Conservation (phyloP, 2,797 vertebrate species). For the Percopsis omiscomaycus region DNA sequence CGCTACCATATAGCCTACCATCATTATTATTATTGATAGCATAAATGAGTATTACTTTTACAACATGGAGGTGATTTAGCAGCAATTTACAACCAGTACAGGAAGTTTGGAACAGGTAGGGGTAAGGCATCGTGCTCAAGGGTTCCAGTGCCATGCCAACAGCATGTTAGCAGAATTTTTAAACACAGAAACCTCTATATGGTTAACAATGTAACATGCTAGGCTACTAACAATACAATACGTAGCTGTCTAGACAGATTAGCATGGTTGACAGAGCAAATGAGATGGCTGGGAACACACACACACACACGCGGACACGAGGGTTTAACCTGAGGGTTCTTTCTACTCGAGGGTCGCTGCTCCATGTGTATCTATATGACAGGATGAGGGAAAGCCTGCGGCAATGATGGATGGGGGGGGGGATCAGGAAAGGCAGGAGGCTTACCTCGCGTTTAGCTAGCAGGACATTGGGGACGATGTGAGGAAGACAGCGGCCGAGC, state of each 20-base stretch:
- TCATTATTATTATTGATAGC: too few relatives aligned
- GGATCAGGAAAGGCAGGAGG: constrained; percentile 1
- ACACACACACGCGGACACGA: constrained; percentile 7
- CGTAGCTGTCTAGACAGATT: too few relatives aligned
- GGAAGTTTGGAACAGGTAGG: too few relatives aligned
- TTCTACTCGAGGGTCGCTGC: constrained; percentile 37
- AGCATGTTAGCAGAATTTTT: too few relatives aligned
- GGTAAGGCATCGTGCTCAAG: too few relatives aligned
- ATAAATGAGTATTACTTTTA: too few relatives aligned
- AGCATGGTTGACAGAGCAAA: not conserved
- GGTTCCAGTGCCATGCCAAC: too few relatives aligned
- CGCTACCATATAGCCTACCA: not conserved
- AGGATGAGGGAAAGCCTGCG: constrained; percentile 20
- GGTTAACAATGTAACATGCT: too few relatives aligned
- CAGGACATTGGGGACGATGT: constrained; percentile 97
- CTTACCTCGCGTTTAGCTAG: constrained; percentile 98
- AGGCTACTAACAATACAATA: too few relatives aligned
- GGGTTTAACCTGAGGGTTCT: not conserved
- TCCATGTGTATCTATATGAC: constrained; percentile 65
- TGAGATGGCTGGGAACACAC: not conserved
- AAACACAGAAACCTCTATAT: too few relatives aligned
- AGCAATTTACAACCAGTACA: too few relatives aligned
- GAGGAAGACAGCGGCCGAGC: constrained; percentile 96
- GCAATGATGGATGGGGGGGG: constrained; percentile 12
- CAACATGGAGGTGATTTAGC: too few relatives aligned